These are phyloP conservation scores for Ostrea denselamellosa DNA, from an alignment of 1,140 invertebrate genomes.

Conservation along the genomic window DNA sequence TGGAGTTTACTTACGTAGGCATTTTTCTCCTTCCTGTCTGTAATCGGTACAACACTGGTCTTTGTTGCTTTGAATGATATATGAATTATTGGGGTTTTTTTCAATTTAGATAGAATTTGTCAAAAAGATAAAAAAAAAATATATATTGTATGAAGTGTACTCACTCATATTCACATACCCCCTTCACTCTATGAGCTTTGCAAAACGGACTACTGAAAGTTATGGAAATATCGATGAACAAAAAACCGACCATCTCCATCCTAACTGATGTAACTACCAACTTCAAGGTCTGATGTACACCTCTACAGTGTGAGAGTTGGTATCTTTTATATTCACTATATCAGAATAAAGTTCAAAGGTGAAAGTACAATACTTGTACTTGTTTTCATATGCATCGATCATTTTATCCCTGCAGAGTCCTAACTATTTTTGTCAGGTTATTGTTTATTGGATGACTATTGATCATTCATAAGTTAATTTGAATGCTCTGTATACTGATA, in stretches of 20 bases:
- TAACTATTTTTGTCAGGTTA: too few species aligned
- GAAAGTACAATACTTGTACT: too few species aligned
- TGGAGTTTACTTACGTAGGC: not conserved
- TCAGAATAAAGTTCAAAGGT: too few species aligned
- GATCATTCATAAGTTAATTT: too few species aligned
- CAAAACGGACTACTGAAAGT: not conserved
- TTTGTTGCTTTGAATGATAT: not conserved
- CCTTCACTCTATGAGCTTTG: not conserved
- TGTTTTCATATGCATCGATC: too few species aligned
- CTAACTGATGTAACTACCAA: too few species aligned
- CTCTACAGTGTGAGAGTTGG: too few species aligned
- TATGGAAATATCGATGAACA: not conserved
- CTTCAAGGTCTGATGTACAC: too few species aligned
- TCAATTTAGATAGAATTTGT: not conserved
- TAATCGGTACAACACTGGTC: not conserved
- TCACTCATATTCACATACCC: not conserved
- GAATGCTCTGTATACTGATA: too few species aligned
- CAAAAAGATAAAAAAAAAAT: not conserved
- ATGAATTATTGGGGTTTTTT: not conserved
- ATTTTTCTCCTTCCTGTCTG: not conserved
- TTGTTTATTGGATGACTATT: too few species aligned
- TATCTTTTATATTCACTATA: too few species aligned
- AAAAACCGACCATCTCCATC: not conserved
- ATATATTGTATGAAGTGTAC: not conserved
- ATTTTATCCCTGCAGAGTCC: too few species aligned